Conservation (phyloP, 1,140 invertebrate species). For the Pteromalus puparum region DNA sequence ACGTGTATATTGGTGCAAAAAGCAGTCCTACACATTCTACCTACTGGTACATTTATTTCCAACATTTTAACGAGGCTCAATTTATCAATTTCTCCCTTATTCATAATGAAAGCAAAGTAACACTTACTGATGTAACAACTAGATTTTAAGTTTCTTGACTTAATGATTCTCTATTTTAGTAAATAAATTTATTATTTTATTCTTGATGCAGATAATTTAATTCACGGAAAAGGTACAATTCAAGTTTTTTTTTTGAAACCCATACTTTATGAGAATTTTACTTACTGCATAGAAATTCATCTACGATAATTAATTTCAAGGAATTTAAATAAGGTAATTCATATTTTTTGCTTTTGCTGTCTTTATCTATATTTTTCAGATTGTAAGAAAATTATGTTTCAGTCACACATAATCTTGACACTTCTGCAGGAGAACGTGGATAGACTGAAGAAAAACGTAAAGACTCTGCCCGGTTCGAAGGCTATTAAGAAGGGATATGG, state of each 20-base stretch:
- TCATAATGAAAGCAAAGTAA: too few relatives aligned
- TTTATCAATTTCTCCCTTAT: too few relatives aligned
- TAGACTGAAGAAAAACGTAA: constrained; percentile 60
- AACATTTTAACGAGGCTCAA: background rate
- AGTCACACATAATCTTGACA: constrained; percentile 42
- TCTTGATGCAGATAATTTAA: background rate
- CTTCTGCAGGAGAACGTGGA: constrained; percentile 71
- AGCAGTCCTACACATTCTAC: background rate
- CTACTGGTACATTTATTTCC: background rate
- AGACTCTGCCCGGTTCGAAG: constrained; percentile 43
- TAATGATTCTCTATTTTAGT: too few relatives aligned
- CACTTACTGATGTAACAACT: too few relatives aligned
- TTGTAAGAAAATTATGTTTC: background rate
- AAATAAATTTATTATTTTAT: constrained; percentile 1
- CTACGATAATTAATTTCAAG: background rate
- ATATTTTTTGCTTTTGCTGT: too few relatives aligned
- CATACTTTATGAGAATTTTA: background rate
- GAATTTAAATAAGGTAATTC: background rate
- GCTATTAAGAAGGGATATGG: constrained; percentile 51
- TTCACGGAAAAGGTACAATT: background rate
- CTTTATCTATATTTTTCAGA: background rate
- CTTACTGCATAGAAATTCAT: background rate
- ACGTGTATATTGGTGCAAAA: background rate
- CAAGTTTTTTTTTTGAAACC: background rate
- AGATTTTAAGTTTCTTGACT: too few relatives aligned